Conservation (phyloP, 2,888 invertebrate genomes). For the Pollenia griseotomentosa region DNA sequence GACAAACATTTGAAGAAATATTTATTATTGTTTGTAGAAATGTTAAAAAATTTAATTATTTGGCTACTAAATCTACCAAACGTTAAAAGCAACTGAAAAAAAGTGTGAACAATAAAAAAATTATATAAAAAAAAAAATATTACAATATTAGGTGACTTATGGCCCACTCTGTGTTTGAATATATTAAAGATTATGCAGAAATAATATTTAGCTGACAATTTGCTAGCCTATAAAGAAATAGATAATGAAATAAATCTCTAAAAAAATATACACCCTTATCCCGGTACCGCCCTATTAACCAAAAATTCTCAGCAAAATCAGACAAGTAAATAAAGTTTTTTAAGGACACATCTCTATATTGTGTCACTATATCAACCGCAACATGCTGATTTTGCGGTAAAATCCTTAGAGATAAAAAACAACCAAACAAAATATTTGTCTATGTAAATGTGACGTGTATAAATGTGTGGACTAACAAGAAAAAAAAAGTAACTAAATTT, state of each 20-base stretch:
- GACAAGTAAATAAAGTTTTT: neutral
- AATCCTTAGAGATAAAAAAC: neutral
- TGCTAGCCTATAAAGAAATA: too few relatives aligned
- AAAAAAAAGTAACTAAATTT: neutral
- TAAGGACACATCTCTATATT: constrained; percentile 15
- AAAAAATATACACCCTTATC: neutral
- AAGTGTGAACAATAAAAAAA: too few relatives aligned
- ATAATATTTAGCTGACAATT: too few relatives aligned
- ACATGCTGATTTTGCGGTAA: constrained; percentile 24
- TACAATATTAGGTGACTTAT: too few relatives aligned
- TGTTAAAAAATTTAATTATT: too few relatives aligned
- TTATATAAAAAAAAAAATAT: too few relatives aligned
- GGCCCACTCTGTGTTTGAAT: too few relatives aligned
- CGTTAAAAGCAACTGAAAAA: neutral
- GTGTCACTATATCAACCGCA: constrained; percentile 11
- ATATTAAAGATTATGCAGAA: too few relatives aligned
- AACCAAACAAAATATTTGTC: neutral
- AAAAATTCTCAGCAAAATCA: neutral
- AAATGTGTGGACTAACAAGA: neutral
- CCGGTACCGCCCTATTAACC: neutral
- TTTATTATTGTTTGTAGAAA: too few relatives aligned
- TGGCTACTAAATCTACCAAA: too few relatives aligned
- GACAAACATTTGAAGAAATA: too few relatives aligned
- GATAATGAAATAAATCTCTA: too few relatives aligned
- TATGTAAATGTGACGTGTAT: neutral